A percentile compares a stretch with the other conserved stretches of the same genome.
These are phyloP conservation scores for Urocynchramus pylzowi DNA, from an alignment of 2,113 vertebrate species.

Conservation along the genomic window DNA sequence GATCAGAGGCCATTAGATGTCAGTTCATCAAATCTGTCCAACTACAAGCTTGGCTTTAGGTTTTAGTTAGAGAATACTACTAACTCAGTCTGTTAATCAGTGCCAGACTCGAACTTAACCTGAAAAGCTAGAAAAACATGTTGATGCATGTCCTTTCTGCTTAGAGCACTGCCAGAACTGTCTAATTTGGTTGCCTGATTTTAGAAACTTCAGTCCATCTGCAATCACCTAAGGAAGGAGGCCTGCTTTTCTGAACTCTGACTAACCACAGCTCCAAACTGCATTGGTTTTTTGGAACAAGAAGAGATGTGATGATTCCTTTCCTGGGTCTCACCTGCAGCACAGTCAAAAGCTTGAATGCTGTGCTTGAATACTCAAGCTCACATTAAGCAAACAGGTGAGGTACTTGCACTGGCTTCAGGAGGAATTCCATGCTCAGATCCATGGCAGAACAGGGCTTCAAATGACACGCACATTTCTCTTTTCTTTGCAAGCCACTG, in stretches of 20 bases:
- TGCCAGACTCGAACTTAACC: not conserved
- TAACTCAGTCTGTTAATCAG: not conserved
- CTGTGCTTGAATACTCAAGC: not conserved
- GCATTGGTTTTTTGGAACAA: not conserved
- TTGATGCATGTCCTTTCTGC: not conserved
- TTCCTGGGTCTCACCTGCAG: not conserved
- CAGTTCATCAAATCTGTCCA: not conserved
- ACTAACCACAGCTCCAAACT: not conserved
- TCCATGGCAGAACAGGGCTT: not conserved
- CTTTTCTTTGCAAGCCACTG: not conserved
- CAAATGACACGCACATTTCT: not conserved
- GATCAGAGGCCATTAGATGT: not conserved
- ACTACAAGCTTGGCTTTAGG: not conserved
- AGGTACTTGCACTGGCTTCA: not conserved
- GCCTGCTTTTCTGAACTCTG: not conserved
- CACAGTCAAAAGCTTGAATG: not conserved
- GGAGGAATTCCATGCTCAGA: not conserved
- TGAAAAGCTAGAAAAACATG: not conserved
- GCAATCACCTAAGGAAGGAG: not conserved
- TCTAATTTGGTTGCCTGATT: not conserved
- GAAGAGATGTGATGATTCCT: not conserved
- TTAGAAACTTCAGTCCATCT: not conserved
- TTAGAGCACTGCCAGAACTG: not conserved
- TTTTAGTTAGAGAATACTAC: not conserved
- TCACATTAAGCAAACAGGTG: not conserved